Base-by-base conservation (phyloP, 2,113 vertebrate species). In the Gasterosteus nipponicus region DNA sequence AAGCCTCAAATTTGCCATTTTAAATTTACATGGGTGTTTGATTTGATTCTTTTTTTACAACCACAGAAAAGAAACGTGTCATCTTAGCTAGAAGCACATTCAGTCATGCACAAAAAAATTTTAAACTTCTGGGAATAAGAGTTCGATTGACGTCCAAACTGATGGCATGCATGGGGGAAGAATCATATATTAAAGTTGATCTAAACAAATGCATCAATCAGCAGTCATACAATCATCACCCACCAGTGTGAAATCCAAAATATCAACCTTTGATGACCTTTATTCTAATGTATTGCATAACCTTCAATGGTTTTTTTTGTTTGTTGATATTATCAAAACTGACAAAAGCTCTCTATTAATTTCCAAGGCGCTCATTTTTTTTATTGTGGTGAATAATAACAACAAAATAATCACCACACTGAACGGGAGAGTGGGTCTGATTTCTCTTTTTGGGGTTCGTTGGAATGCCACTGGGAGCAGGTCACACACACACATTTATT, bases 21-120 rank as follows among this genome's bases (percentile, higher is more conserved):
- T 15, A 44, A 69, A 47, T 22, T 68, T 46, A 57, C 49, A 49
- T 26, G 53, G 44, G 12, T 61, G 56, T 72, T 83, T 67, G 58
- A 44, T 44, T 33, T 51, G 38, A 72, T 26, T 53, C 4, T 65
- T 22, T 33, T 29, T 51, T 65, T 22, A 26, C 19, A 57, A 56
- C 35, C 44, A 41, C 31, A 68, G 56, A 65, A 42, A 60, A 26
- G 3, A 19, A 61, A 51, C 26, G 19, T 12, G 47, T 72, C 59
- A 38, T 75, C 49, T 39, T 61, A 35, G 63, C 73, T 79, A 77
- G 57, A 22, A 82, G 63, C 75, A 69, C 77, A 72, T 51, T 81
- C 83, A 85, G 18, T 87, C 89, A 93, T 89, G 89, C 89, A 88
- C 74, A 58, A 85, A 65, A 65, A 81, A 56, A 35, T 68, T 65